phyloP scores from a whole-genome alignment of 1,140 invertebrate genomes.

The Pantala flavescens region DNA sequence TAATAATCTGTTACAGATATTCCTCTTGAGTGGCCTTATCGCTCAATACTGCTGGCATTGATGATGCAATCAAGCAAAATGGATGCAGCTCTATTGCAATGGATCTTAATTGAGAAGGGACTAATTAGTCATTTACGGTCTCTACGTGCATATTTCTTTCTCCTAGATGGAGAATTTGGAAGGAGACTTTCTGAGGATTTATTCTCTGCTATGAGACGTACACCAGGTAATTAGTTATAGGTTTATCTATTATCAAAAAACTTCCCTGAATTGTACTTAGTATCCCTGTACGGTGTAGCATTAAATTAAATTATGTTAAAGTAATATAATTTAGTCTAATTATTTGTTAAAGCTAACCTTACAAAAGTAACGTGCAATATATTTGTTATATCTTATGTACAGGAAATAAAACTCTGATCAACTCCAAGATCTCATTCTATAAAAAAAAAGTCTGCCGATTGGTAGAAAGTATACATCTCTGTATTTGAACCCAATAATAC shows the following conservation, averaged over 20 bases:
- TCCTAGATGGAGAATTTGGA: constrained; percentile 65
- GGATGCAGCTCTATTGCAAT: constrained; percentile 48
- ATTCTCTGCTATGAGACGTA: constrained; percentile 31
- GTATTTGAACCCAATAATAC: too few species aligned
- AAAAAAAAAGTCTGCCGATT: too few species aligned
- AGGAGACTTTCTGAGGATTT: constrained; percentile 53
- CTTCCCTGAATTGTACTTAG: not conserved
- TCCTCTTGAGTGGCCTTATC: not conserved
- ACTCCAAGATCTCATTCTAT: too few species aligned
- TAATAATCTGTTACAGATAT: too few species aligned
- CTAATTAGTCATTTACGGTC: constrained; percentile 57
- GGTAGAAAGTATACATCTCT: too few species aligned
- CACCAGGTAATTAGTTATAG: not conserved
- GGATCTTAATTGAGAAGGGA: constrained; percentile 52
- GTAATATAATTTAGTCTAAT: too few species aligned
- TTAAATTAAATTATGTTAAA: too few species aligned
- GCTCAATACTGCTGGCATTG: not conserved
- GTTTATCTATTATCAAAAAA: not conserved
- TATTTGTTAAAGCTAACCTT: too few species aligned
- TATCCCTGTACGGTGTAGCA: too few species aligned
- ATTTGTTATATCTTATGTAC: too few species aligned
- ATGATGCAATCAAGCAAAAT: not conserved
- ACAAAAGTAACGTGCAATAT: too few species aligned
- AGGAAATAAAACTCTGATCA: too few species aligned
- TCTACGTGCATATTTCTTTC: constrained; percentile 59